Conservation (phyloP, 2,113 vertebrate species). For the Pungitius pungitius region DNA sequence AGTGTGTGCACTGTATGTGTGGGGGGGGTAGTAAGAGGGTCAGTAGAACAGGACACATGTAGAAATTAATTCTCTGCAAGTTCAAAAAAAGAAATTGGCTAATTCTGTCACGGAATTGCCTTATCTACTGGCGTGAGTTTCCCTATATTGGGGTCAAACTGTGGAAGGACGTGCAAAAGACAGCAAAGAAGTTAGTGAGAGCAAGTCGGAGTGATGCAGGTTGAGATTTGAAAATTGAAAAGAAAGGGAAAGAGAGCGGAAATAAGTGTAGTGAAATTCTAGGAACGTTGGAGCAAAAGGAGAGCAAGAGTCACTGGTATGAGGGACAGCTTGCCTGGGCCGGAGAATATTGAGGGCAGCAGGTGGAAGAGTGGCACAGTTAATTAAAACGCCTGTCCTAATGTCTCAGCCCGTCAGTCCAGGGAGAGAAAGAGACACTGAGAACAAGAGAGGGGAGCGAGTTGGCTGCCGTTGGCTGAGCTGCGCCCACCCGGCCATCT, state of each 20-base stretch:
- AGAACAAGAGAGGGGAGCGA: slow-evolving; percentile 44
- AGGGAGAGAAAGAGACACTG: slow-evolving; percentile 49
- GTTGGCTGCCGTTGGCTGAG: slow-evolving; percentile 71
- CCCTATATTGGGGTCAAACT: slow-evolving; percentile 71
- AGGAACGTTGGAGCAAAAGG: slow-evolving; percentile 59
- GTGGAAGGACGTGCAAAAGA: slow-evolving; percentile 32
- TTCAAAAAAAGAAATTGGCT: slow-evolving; percentile 66
- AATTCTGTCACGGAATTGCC: slow-evolving; percentile 73
- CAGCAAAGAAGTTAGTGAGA: slow-evolving; percentile 36
- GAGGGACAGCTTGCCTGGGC: slow-evolving; percentile 79
- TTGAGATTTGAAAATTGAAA: slow-evolving; percentile 60
- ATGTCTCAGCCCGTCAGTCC: slow-evolving; percentile 79
- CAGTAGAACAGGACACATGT: slow-evolving; percentile 75
- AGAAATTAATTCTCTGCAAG: slow-evolving; percentile 72
- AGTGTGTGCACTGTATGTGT: slow-evolving; percentile 11
- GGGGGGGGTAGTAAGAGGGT: slow-evolving; percentile 50
- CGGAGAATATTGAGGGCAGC: slow-evolving; percentile 82
- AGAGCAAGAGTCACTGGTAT: slow-evolving; percentile 62
- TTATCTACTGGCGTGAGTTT: slow-evolving; percentile 66
- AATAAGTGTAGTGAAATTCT: slow-evolving; percentile 39
- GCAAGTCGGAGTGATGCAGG: slow-evolving; percentile 38
- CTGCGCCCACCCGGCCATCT: slow-evolving; percentile 68
- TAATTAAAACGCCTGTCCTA: slow-evolving; percentile 83
- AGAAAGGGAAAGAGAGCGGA: slow-evolving; percentile 21
- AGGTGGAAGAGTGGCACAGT: slow-evolving; percentile 81